Base-by-base conservation (phyloP, 2,797 vertebrate species). In the Gallinago stenura region DNA sequence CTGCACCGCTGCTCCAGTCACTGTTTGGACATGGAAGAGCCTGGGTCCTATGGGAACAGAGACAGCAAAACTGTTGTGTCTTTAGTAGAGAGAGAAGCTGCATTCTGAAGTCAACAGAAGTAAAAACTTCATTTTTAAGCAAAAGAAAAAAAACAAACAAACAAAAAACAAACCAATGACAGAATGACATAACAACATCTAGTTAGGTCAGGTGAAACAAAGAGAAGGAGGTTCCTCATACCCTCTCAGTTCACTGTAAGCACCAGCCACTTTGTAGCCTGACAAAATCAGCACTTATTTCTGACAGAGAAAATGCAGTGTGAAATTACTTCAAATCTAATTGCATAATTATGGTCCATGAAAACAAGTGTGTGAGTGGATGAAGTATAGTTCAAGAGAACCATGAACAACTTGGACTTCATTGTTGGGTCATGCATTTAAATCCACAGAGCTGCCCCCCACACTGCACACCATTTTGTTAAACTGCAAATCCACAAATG, bases 331-430 rank as follows among this genome's bases (percentile, higher is more conserved):
- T 88, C 12, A 72, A 82, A 86, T 64, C n/a, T 73, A 88, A 83
- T 66, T 86, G 62, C 46, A 20, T 79, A 83, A 69, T 93, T 88
- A 86, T 25, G 28, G 35, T 45, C 39, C 31, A 53, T 51, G 51
- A 79, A 95, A 95, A 96, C 58, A 95, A 91, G 50, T 7, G 33
- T 5, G 25, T 37, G 50, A 90, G 79, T 86, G 35, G 51, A 78
- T 51, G 35, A 83, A 15, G 16, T 39, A 28, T 5, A 91, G 75
- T 33, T 95, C 62, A 90, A 93, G 70, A 93, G 69, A 95, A 90
- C 14, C 19, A 37, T 1, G 8, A 84, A 41, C 22, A 71, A 58
- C 80, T 53, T 86, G 31, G 10, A 53, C 79, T 69, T 91, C 58
- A 37, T 66, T 41, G 62, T 39, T 12, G 7, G 64, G 57, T 76